A percentile compares a stretch with the other conserved stretches of the same genome.
Evolutionary conservation across 2,888 invertebrate genomes (phyloP).

Genomic region (Laspeyria flexula): DNA sequence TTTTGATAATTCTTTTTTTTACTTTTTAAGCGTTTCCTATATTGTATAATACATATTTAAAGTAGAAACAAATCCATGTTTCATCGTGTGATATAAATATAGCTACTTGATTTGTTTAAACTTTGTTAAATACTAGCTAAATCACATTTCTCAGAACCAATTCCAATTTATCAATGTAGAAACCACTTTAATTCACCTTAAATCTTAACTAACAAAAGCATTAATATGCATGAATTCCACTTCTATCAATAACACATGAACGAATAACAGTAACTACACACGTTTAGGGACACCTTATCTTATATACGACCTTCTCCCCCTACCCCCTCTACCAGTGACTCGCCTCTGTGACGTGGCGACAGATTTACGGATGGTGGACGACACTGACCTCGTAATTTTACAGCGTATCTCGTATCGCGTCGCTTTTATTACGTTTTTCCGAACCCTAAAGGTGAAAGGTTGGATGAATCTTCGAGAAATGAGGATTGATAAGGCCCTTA

Average conservation of each 20-base stretch:
- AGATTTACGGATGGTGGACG: constrained; percentile 50
- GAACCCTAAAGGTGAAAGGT: constrained; percentile 46
- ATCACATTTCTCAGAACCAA: no score
- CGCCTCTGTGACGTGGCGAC: constrained; percentile 38
- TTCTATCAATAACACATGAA: constrained; percentile 4
- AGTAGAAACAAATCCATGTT: no score
- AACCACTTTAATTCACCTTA: background rate
- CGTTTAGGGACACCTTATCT: constrained; percentile 38
- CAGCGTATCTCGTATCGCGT: constrained; percentile 45
- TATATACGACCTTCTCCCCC: constrained; percentile 24
- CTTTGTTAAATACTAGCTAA: no score
- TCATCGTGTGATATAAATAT: no score
- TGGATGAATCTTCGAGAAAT: constrained; percentile 36
- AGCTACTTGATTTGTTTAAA: no score
- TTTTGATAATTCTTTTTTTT: no score
- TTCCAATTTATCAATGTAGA: no score
- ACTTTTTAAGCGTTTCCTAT: no score
- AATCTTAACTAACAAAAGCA: no score
- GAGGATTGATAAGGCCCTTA: constrained; percentile 37
- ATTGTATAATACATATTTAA: no score
- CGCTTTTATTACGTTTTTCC: constrained; percentile 46
- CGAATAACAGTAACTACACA: constrained; percentile 10
- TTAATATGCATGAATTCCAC: no score
- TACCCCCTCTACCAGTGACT: constrained; percentile 12
- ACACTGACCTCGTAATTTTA: constrained; percentile 48